Evolutionary conservation across 2,797 vertebrate species (phyloP).

Genomic region (Anisognathus igniventris): DNA sequence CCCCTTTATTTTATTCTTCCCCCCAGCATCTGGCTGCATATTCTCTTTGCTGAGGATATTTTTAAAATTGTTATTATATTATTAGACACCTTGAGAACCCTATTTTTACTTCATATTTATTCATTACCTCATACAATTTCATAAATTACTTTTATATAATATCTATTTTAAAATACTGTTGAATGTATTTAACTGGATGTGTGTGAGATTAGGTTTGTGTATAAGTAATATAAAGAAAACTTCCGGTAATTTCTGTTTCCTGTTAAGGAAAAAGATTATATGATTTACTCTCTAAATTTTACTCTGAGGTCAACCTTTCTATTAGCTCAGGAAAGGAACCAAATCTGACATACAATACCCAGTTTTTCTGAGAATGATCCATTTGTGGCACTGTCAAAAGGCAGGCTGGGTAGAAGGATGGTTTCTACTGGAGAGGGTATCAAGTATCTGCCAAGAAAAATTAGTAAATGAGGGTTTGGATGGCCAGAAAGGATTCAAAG

Average conservation of each 20-base stretch:
- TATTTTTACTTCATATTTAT: neutral
- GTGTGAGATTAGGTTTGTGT: neutral
- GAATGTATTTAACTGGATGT: neutral
- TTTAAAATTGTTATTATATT: neutral
- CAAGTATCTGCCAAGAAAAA: neutral
- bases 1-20: neutral
- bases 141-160: neutral
- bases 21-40: neutral
- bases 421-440: neutral
- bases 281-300: neutral
- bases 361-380: neutral
- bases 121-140: neutral
- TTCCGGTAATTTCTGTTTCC: neutral
- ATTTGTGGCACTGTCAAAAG: neutral
- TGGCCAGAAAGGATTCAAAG: neutral
- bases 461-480: neutral
- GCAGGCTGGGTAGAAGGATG: neutral
- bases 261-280: neutral
- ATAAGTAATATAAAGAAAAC: neutral
- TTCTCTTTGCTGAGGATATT: neutral
- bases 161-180: neutral
- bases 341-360: neutral
- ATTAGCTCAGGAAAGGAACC: neutral
- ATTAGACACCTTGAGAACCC: neutral
- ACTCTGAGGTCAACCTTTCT: neutral